These are phyloP conservation scores for Timema cristinae DNA, from an alignment of 2,888 invertebrate species.

Conservation along the genomic window DNA sequence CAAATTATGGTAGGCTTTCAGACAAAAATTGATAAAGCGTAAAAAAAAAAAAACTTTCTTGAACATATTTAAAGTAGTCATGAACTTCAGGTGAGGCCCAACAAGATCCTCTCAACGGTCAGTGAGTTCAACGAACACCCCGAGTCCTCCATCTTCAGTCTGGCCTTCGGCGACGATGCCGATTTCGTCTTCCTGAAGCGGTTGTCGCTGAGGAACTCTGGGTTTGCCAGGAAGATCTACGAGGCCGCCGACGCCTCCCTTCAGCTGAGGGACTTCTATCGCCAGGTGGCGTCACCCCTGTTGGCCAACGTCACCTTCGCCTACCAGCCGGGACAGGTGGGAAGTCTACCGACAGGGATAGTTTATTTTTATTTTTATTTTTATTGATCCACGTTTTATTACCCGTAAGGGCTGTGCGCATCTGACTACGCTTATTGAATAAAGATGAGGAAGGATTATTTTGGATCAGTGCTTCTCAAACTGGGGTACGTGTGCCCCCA, in stretches of 20 bases:
- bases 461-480: no score
- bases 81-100: constrained; percentile 50
- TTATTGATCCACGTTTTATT: no score
- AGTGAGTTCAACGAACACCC: constrained; percentile 47
- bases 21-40: no score
- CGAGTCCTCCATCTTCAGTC: constrained; percentile 55
- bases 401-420: no score
- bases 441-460: no score
- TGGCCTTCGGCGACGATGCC: constrained; percentile 68
- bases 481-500: no score
- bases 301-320: constrained; percentile 60
- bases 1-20: no score
- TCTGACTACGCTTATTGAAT: no score
- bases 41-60: no score
- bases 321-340: constrained; percentile 56
- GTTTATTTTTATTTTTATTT: no score
- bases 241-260: constrained; percentile 63
- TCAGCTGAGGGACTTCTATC: constrained; percentile 64
- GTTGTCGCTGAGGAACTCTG: constrained; percentile 60
- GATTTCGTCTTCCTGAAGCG: constrained; percentile 63
- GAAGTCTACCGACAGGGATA: no score
- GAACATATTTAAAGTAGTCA: no score
- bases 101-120: constrained; percentile 51
- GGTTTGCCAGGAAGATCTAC: constrained; percentile 66
- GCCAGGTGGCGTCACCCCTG: constrained; percentile 64